Evolutionary conservation across 2,888 invertebrate genomes (phyloP), one percentile per base, ranked within the genome.

Genomic region (Leucophora obtusa): DNA sequence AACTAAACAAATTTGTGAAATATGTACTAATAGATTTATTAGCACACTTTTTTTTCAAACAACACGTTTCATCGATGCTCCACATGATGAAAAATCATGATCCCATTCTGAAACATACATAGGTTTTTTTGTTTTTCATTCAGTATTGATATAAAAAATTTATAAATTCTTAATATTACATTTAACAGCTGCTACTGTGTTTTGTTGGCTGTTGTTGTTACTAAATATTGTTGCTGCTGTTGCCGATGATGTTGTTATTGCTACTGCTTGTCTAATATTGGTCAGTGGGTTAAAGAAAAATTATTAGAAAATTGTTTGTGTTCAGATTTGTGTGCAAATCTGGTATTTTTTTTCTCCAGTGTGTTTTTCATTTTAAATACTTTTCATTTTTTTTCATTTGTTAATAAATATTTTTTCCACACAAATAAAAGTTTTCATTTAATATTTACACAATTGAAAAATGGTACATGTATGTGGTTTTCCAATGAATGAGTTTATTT

Each of bases 261-360:
- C 43, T 47, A 54, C 33, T 54, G 54, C 11, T 33, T 56, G 54
- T 66, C 38, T 56, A 68, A 80, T 76, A 63, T 76, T 80, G 80
- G 80, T 75, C 80, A 80, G 71, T 80, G 75, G 80, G 80, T 76
- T 80, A 75, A 38, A 69, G 15, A 33, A 24, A 68, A 51, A 35
- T 17, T 35, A 53, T 43, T 18, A 51, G 38, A 35, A 58, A 35
- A 50, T n/a, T 58, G 7, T 18, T 18, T 38, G 5, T 21, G 15
- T 56, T 17, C 28, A 11, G 69, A 68, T 58, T 38, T 63, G 38
- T 28, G 14, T 28, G 38, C 17, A 62, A 38, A 63, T 76, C 69
- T 76, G 28, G 28, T 63, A 63, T 70, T 47, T 58, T 50, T n/a
- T 68, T 38, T 18, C 59, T 18, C 21, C 56, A 18, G 53, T 21